Evolutionary conservation across 2,888 invertebrate genomes (phyloP).

Genomic region (Phragmatobia fuliginosa): DNA sequence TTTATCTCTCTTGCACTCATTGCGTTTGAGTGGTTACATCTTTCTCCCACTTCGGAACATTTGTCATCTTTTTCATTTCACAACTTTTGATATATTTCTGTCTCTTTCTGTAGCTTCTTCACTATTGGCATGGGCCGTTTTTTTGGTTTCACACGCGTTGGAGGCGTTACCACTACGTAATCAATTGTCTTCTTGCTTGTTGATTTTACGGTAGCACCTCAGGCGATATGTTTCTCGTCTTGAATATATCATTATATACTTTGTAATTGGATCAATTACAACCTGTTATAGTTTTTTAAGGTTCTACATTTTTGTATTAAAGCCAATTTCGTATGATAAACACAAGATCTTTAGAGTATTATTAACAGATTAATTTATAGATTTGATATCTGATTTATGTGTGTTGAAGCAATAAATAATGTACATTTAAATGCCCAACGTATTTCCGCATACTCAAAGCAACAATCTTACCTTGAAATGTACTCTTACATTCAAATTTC

Average conservation of each 20-base stretch:
- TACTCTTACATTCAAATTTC: conserved; percentile 48
- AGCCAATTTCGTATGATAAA: conserved; percentile 20
- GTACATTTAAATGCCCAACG: conserved; percentile 42
- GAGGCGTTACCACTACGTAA: conserved; percentile 74
- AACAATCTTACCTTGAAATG: conserved; percentile 47
- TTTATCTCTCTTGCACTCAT: conserved; percentile 63
- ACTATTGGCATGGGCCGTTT: conserved; percentile 68
- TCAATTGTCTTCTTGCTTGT: conserved; percentile 74
- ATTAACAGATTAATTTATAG: conserved; percentile 35
- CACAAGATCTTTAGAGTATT: conserved; percentile 34
- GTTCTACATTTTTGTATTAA: conserved; percentile 28
- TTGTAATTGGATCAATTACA: conserved; percentile 44
- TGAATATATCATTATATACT: conserved; percentile 47
- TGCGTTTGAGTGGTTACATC: conserved; percentile 49
- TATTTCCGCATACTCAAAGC: conserved; percentile 47
- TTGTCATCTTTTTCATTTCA: conserved; percentile 60
- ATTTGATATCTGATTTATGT: conserved; percentile 47
- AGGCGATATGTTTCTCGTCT: conserved; percentile 52
- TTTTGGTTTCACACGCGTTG: conserved; percentile 75
- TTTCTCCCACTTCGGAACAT: conserved; percentile 59
- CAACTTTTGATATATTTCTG: conserved; percentile 55
- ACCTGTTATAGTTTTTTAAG: conserved; percentile 36
- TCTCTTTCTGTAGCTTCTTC: conserved; percentile 75
- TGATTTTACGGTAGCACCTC: conserved; percentile 52
- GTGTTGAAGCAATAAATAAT: conserved; percentile 42